These are phyloP conservation scores for Rana temporaria DNA, from an alignment of 2,113 vertebrate species.

Conservation along the genomic window DNA sequence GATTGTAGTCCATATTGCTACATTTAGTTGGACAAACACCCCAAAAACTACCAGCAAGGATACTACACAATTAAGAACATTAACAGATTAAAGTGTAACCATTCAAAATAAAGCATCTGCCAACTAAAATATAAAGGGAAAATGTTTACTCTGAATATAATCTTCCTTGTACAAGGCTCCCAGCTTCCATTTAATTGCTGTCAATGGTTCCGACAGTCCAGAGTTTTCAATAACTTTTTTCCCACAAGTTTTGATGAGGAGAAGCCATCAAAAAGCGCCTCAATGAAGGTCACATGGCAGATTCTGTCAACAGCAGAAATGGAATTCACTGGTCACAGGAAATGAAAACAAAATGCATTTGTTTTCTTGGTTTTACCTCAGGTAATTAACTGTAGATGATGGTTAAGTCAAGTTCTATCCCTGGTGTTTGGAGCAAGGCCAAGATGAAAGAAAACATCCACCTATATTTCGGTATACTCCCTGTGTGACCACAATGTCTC, in stretches of 20 bases:
- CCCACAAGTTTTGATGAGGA: background rate
- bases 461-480: background rate
- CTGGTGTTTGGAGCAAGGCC: background rate
- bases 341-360: slow-evolving; percentile 29
- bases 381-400: slow-evolving; percentile 31
- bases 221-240: slow-evolving; percentile 16
- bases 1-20: no score
- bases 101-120: no score
- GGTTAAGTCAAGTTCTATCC: background rate
- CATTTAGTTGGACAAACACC: no score
- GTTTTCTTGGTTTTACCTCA: slow-evolving; percentile 25
- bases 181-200: no score
- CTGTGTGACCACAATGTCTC: no score
- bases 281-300: slow-evolving; percentile 13
- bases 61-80: no score
- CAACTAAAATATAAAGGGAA: no score
- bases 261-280: slow-evolving; percentile 8
- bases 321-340: slow-evolving; percentile 24
- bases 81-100: no score
- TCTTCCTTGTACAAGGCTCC: no score
- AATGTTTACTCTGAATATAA: no score
- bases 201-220: no score
- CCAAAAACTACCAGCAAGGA: no score
- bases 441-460: background rate
- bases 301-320: slow-evolving; percentile 32